Base-by-base conservation (phyloP, 2,888 invertebrate genomes). In the Ennomos fuscantarius region DNA sequence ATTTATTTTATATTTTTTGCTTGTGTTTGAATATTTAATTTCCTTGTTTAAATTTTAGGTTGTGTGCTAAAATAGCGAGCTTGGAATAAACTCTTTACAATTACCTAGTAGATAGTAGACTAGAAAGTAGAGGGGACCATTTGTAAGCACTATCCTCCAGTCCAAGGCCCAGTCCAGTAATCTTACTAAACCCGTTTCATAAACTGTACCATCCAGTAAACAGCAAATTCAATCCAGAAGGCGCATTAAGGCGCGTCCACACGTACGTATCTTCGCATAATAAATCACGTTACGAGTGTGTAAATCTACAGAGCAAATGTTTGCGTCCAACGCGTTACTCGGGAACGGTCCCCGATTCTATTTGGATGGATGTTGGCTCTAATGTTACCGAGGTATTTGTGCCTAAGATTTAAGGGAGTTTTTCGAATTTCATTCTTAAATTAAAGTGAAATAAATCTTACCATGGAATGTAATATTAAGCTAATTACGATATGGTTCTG, bases 221-320 rank as follows among this genome's bases (percentile, higher is more conserved):
- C 64, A 63, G 58, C 51, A 62, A 73, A 75, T 74, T 74, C 73
- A 75, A 74, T 68, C 70, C 68, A 72, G 57, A 76, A 73, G 75
- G 70, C 69, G 68, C 72, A 78, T 79, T 78, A 79, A 74, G 79
- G 74, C 69, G 72, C 69, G 74, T 78, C 73, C 72, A 72, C 72
- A 69, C 73, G 70, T 68, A 65, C 68, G 59, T 65, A 69, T 70
- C 71, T 72, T 68, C 53, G 53, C 48, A 63, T 69, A 71, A 76
- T 79, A 77, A 74, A 78, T 79, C 76, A 77, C 68, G 44, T 15
- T 49, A 53, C 59, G 65, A 60, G 58, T 64, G 49, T 56, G 68
- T 64, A 65, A 68, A 67, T 66, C 68, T 66, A 63, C 62, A 44
- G 54, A 37, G 49, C 66, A 69, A 72, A 69, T 70, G 68, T 72